Evolutionary conservation across 2,888 invertebrate species (phyloP), one percentile per base, ranked within the genome.

Genomic region (Amorpha juglandis): DNA sequence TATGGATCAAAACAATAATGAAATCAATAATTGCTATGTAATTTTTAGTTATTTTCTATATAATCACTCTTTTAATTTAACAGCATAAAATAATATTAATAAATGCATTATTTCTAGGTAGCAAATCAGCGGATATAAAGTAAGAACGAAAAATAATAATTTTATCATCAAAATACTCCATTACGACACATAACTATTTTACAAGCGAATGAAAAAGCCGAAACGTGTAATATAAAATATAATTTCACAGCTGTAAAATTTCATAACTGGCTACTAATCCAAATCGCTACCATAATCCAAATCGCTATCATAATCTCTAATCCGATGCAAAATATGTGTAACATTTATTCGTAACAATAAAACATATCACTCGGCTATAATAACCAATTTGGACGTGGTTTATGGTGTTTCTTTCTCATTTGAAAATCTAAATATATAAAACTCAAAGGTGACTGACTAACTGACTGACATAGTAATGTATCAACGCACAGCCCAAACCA

Each of bases 291-390:
- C 6, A 16, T 58, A n/a, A n/a, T n/a, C n/a, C 42, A 58, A 19
- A 58, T 27, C 14, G 19, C 42, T 58, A 12, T 12, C 6, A 16
- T 58, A 19, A 19, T 58, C 21, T 19, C 42, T 64, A 55, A 63
- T 63, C 53, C 63, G 53, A 48, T 63, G 48, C 48, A 19, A 63
- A 63, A 63, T 38, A 48, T 21, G 53, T 48, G 21, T 38, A 66
- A 50, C 38, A n/a, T 66, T 48, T 63, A 63, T 66, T 63, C 16
- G 19, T 50, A 48, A 35, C 64, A 58, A 65, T 65, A 65, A 65
- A 65, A 1, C 6, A 14, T 65, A 33, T 19, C 14, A 2, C 38
- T 58, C 33, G 19, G 16, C 1, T 65, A 58, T 35, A 58, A 19
- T 16, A 65, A 58, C 58, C 48, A 38, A 65, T 55, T 58, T 58